Evolutionary conservation across 1,140 invertebrate genomes (phyloP).

Genomic region (Sycophaga agraensis): DNA sequence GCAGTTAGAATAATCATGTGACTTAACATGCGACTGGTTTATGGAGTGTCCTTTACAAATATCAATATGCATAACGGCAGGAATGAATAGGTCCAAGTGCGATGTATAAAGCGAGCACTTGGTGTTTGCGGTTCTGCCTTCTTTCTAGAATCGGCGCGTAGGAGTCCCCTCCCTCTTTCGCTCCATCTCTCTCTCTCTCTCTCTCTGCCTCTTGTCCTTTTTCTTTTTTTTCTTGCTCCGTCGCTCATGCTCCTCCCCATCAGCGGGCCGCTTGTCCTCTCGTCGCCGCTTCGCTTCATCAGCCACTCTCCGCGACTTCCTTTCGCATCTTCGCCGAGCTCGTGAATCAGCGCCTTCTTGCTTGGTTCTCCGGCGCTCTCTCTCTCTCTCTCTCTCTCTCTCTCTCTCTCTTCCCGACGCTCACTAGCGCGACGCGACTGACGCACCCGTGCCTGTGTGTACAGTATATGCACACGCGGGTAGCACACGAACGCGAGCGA

Average conservation of each 20-base stretch:
- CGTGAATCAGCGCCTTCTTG: slow-evolving; percentile 29
- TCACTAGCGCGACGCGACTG: no score
- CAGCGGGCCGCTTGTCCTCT: not conserved
- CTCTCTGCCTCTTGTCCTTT: slow-evolving; percentile 32
- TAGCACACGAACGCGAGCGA: no score
- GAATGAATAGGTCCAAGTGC: no score
- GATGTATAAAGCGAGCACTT: no score
- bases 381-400: slow-evolving; percentile 14
- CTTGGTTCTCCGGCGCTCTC: slow-evolving; percentile 24
- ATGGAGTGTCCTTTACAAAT: no score
- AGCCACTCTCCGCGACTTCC: slow-evolving; percentile 19
- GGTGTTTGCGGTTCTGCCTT: no score
- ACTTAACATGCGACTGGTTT: no score
- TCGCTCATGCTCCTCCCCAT: not conserved
- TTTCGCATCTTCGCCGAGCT: slow-evolving; percentile 24
- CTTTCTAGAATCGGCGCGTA: slow-evolving; percentile 12
- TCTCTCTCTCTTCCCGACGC: no score
- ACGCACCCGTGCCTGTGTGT: no score
- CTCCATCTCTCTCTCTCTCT: slow-evolving; percentile 31
- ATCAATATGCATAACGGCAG: no score
- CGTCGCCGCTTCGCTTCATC: slow-evolving; percentile 30
- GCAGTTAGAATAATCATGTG: no score
- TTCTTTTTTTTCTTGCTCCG: slow-evolving; percentile 31
- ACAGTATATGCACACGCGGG: no score
- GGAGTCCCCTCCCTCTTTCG: slow-evolving; percentile 34